These are phyloP conservation scores for Antrozous pallidus DNA, from an alignment of 2,797 vertebrate genomes.

Conservation along the genomic window DNA sequence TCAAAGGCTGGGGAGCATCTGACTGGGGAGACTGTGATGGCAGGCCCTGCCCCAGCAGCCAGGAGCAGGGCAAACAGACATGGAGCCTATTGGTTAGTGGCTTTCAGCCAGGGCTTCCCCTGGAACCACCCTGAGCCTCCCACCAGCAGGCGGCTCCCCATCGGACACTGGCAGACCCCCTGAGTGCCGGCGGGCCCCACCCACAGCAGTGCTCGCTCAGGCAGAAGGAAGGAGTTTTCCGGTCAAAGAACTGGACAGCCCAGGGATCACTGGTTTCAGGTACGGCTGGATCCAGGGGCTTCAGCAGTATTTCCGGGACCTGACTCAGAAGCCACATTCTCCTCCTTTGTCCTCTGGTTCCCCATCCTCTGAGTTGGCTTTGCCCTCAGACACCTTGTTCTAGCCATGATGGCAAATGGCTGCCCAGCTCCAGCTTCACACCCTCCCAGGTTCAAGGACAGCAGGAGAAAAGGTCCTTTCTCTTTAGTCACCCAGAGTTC, in stretches of 20 bases:
- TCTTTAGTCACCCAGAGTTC: not conserved
- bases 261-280: accelerated
- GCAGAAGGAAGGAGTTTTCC: not conserved
- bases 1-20: not conserved
- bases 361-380: not conserved
- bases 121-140: not conserved
- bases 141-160: not conserved
- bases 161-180: accelerated
- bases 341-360: not conserved
- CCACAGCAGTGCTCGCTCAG: not conserved
- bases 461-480: not conserved
- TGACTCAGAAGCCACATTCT: not conserved
- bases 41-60: not conserved
- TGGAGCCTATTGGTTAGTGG: no score
- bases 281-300: not conserved
- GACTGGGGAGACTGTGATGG: not conserved
- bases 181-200: not conserved
- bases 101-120: not conserved
- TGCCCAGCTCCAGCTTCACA: not conserved
- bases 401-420: not conserved
- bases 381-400: not conserved
- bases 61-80: not conserved
- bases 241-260: not conserved
- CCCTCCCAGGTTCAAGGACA: not conserved
- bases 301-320: not conserved